phyloP scores from a whole-genome alignment of 2,113 vertebrate genomes.

The Proteles cristata region DNA sequence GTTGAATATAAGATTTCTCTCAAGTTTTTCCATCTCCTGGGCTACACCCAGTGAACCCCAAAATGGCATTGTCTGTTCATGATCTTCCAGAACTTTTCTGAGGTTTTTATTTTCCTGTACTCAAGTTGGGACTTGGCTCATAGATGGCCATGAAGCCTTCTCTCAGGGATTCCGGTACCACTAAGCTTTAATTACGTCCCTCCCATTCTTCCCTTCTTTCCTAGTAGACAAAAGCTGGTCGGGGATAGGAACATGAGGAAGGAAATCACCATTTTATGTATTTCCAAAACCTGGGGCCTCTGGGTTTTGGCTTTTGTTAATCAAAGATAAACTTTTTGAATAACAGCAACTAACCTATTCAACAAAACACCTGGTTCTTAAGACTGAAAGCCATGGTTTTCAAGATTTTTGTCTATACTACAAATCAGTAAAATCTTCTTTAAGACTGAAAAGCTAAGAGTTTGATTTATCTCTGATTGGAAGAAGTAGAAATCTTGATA shows the following conservation, averaged over 20 bases:
- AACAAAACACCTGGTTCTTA: neutral
- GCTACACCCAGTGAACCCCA: neutral
- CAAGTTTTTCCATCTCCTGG: neutral
- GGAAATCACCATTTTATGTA: neutral
- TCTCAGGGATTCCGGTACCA: neutral
- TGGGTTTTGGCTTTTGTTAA: neutral
- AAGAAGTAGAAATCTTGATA: neutral
- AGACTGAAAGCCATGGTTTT: neutral
- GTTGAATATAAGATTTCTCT: neutral
- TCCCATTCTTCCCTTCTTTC: neutral
- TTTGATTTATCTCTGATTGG: neutral
- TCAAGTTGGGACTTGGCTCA: neutral
- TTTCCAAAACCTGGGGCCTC: neutral
- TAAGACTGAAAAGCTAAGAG: neutral
- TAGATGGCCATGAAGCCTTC: neutral
- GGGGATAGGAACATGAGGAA: neutral
- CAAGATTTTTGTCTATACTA: neutral
- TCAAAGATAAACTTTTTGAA: neutral
- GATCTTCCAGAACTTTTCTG: neutral
- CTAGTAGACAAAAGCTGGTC: neutral
- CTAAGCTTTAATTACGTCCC: neutral
- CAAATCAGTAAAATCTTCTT: neutral
- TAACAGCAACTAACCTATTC: neutral
- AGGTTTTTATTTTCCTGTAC: neutral
- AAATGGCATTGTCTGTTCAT: neutral